phyloP scores from a whole-genome alignment of 2,888 invertebrate genomes.

The Dryobota labecula region DNA sequence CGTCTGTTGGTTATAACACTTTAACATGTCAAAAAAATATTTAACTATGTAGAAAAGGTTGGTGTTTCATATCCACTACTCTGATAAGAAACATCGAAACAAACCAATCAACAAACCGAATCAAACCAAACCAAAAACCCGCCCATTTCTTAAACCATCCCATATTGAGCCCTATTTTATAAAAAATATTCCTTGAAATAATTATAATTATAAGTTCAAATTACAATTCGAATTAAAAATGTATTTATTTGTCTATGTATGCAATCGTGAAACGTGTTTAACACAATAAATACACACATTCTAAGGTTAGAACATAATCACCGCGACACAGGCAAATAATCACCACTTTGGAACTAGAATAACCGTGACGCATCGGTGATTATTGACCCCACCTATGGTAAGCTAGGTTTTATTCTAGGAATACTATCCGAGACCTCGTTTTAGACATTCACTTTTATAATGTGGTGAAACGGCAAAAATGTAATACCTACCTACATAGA shows the following conservation, averaged over 20 bases:
- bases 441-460: slow-evolving; percentile 57
- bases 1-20: background rate
- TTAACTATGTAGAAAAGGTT: background rate
- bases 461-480: slow-evolving; percentile 43
- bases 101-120: background rate
- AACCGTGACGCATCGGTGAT: slow-evolving; percentile 58
- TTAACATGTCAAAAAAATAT: too few relatives aligned
- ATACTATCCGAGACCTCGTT: slow-evolving; percentile 43
- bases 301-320: slow-evolving; percentile 36
- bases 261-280: background rate
- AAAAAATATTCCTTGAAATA: background rate
- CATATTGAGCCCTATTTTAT: background rate
- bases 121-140: background rate
- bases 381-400: slow-evolving; percentile 48
- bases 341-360: slow-evolving; percentile 43
- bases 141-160: too few relatives aligned
- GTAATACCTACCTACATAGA: background rate
- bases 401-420: slow-evolving; percentile 42
- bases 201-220: background rate
- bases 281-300: slow-evolving; percentile 19
- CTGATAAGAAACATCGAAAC: background rate
- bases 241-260: background rate
- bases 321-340: slow-evolving; percentile 40
- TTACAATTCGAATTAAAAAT: background rate
- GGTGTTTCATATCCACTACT: background rate